Conservation (phyloP, 1,140 invertebrate genomes). For the Habropoda laboriosa region DNA sequence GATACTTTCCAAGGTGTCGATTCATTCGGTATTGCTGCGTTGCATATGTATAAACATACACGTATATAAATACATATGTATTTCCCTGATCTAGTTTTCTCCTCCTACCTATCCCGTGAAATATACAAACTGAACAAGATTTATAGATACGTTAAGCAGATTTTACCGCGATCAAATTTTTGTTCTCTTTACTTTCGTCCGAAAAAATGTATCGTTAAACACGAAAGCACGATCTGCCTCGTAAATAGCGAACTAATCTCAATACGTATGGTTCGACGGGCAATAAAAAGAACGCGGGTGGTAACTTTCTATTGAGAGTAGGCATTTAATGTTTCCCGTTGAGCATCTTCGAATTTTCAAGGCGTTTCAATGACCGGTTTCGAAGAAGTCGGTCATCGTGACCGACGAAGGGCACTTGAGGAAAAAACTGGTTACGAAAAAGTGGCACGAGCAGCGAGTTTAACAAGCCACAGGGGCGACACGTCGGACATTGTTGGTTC, state of each 20-base stretch:
- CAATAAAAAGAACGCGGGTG: neutral
- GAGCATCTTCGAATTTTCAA: conserved; percentile 39
- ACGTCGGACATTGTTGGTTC: conserved; percentile 26
- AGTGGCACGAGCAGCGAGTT: conserved; percentile 43
- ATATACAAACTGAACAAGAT: too few relatives aligned
- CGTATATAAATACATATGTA: neutral
- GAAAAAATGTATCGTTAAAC: neutral
- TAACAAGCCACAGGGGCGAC: conserved; percentile 20
- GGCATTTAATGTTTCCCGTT: neutral
- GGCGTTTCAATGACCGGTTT: conserved; percentile 28
- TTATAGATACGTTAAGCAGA: too few relatives aligned
- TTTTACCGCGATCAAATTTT: neutral
- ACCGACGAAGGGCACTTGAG: conserved; percentile 23
- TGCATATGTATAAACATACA: neutral
- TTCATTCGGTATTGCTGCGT: neutral
- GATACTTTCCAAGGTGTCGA: neutral
- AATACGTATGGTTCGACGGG: neutral
- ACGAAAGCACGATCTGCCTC: neutral
- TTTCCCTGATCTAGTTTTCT: too few relatives aligned
- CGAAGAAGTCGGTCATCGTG: conserved; percentile 39
- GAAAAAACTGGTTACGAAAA: conserved; percentile 42
- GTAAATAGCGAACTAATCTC: neutral
- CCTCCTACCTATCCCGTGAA: too few relatives aligned
- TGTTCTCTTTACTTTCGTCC: neutral
- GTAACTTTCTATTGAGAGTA: neutral